phyloP scores from a whole-genome alignment of 2,113 vertebrate species.

The Notothenia coriiceps region DNA sequence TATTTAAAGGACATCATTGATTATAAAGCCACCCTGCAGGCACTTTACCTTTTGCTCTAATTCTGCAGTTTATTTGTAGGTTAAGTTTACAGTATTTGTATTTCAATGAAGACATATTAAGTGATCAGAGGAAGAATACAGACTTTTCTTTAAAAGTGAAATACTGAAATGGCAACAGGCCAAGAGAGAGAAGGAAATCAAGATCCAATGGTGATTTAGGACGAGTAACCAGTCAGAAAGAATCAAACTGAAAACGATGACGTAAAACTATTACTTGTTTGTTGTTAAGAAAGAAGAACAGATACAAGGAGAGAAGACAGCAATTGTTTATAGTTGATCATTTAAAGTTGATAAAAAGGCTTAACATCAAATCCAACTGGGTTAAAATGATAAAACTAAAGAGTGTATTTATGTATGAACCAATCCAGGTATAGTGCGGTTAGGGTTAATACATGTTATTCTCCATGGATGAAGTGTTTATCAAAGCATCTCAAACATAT shows the following conservation, averaged over 20 bases:
- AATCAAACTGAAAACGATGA: neutral
- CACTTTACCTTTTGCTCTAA: neutral
- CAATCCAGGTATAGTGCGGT: neutral
- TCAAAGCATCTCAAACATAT: conserved; percentile 38
- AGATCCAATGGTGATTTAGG: neutral
- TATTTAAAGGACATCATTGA: too few relatives aligned
- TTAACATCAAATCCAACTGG: neutral
- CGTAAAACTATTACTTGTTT: neutral
- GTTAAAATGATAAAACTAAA: neutral
- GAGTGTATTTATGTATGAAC: too few relatives aligned
- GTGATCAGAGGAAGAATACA: neutral
- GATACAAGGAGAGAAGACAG: neutral
- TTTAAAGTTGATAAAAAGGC: too few relatives aligned
- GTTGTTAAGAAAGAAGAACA: neutral
- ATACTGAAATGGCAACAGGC: neutral
- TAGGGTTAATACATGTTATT: conserved; percentile 44
- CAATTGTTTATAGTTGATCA: neutral
- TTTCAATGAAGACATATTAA: neutral
- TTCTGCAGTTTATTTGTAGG: neutral
- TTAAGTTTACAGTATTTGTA: conserved; percentile 24
- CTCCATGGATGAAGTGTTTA: conserved; percentile 47
- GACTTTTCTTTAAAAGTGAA: neutral
- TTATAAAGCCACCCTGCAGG: neutral
- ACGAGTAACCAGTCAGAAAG: neutral
- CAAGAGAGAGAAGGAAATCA: neutral